These are phyloP conservation scores for Drosophila prolongata DNA, from an alignment of 2,888 invertebrate genomes.

Conservation along the genomic window DNA sequence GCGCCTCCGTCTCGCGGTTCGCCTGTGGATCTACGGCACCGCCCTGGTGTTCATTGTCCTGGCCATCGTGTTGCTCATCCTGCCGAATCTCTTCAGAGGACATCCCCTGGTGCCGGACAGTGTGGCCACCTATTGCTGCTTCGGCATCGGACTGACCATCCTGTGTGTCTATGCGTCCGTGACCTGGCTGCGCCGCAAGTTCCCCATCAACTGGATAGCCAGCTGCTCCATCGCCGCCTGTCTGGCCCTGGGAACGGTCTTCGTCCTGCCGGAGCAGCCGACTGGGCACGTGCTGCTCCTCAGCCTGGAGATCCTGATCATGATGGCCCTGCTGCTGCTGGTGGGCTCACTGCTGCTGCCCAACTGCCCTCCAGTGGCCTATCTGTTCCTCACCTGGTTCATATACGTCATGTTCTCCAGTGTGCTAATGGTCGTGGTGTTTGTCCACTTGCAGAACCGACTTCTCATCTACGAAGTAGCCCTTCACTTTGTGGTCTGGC, in stretches of 20 bases:
- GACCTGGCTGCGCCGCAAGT: slow-evolving; percentile 30
- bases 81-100: background rate
- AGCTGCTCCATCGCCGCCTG: slow-evolving; percentile 34
- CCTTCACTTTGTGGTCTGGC: slow-evolving; percentile 25
- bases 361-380: background rate
- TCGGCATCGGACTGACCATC: slow-evolving; percentile 20
- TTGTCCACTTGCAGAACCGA: rapidly evolving
- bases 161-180: slow-evolving; percentile 45
- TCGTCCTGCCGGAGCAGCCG: slow-evolving; percentile 10
- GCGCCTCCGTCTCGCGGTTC: slow-evolving; percentile 25
- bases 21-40: slow-evolving; percentile 42
- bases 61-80: slow-evolving; percentile 14
- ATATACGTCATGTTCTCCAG: background rate
- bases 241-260: slow-evolving; percentile 43
- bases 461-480: background rate
- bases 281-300: background rate
- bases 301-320: slow-evolving; percentile 37
- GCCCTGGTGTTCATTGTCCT: slow-evolving; percentile 26
- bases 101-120: background rate
- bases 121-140: slow-evolving; percentile 1
- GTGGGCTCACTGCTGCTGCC: slow-evolving; percentile 43
- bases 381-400: slow-evolving; percentile 17
- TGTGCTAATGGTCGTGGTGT: background rate
- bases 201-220: slow-evolving; percentile 55
- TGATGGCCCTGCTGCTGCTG: slow-evolving; percentile 39